phyloP scores from a whole-genome alignment of 2,797 vertebrate genomes.

The Trachops cirrhosus region DNA sequence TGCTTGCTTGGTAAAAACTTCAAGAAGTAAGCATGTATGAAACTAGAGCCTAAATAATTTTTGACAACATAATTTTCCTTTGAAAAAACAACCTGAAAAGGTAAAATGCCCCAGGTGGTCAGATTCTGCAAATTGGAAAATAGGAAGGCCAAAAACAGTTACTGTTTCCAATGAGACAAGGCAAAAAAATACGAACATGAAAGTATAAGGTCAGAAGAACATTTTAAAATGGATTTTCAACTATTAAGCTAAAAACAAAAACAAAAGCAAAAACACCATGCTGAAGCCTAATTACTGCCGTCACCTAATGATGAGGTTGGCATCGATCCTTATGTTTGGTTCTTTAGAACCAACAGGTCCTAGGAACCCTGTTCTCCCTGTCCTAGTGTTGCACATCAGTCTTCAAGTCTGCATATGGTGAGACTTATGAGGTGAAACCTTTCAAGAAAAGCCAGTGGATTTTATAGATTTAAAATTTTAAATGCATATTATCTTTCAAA shows the following conservation, averaged over 20 bases:
- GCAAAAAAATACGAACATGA: not conserved
- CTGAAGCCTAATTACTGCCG: not conserved
- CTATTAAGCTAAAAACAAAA: not conserved
- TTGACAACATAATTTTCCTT: slow-evolving; percentile 28
- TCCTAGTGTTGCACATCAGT: not conserved
- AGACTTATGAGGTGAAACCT: slow-evolving; percentile 4
- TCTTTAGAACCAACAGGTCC: not conserved
- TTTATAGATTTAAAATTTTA: not conserved
- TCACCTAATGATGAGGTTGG: not conserved
- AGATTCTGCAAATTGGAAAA: slow-evolving; percentile 34
- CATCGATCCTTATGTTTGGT: fast-evolving
- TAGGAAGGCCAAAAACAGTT: not conserved
- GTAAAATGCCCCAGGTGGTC: slow-evolving; percentile 24
- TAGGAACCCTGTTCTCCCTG: not conserved
- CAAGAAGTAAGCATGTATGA: not conserved
- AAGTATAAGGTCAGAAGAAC: not conserved
- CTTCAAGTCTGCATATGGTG: not conserved
- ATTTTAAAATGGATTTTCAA: not conserved
- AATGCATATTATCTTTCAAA: not conserved
- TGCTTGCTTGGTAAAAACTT: slow-evolving; percentile 39
- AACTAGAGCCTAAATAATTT: slow-evolving; percentile 34
- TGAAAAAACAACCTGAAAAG: slow-evolving; percentile 37
- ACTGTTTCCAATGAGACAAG: not conserved
- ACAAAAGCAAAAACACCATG: not conserved
- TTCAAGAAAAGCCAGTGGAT: not conserved